phyloP scores from a whole-genome alignment of 2,888 invertebrate species.

The Thyatira batis region DNA sequence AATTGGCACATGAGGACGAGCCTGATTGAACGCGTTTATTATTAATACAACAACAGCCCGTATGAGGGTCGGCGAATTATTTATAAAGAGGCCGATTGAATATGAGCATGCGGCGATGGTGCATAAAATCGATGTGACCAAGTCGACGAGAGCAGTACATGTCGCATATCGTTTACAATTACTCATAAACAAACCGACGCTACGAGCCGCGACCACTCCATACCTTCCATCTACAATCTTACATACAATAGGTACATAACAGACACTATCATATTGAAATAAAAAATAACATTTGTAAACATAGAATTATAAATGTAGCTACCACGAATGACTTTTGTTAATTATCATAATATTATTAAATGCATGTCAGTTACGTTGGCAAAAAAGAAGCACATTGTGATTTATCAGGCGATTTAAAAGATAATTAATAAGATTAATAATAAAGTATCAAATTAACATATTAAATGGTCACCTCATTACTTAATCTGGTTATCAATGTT shows the following conservation, averaged over 20 bases:
- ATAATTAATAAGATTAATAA: no score
- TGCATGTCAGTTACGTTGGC: no score
- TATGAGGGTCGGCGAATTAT: constrained; percentile 65
- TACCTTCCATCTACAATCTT: not conserved
- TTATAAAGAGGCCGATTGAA: constrained; percentile 63
- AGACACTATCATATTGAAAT: not conserved
- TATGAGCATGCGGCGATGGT: constrained; percentile 52
- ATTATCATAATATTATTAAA: no score
- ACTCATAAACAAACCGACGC: constrained; percentile 21
- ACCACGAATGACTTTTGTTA: no score
- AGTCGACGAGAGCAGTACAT: constrained; percentile 26
- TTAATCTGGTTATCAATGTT: no score
- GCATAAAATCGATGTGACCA: constrained; percentile 59
- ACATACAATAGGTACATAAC: not conserved
- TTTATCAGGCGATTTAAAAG: no score
- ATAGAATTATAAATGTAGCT: no score
- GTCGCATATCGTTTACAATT: constrained; percentile 32
- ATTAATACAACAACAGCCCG: constrained; percentile 64
- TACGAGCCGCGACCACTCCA: not conserved
- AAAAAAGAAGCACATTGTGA: no score
- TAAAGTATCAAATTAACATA: no score
- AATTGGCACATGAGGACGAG: constrained; percentile 64
- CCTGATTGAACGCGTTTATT: constrained; percentile 65
- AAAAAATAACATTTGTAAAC: no score
- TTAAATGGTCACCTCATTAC: no score